A percentile compares a stretch with the other conserved stretches of the same genome.
Conservation (phyloP, 2,888 invertebrate species). For the Rhagium mordax region DNA sequence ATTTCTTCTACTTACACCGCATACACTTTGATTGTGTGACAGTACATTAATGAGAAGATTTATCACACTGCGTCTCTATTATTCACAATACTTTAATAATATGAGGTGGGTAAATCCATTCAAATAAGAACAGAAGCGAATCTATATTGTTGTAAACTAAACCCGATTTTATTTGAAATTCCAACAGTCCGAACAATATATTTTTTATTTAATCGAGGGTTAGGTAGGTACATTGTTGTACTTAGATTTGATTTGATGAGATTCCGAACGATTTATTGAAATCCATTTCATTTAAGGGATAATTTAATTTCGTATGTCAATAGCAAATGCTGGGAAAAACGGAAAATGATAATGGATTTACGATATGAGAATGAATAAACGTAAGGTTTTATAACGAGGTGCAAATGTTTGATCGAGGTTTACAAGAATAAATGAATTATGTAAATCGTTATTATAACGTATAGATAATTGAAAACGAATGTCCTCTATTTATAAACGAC, state of each 20-base stretch:
- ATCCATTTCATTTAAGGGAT: conserved; percentile 9
- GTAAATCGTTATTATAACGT: neutral
- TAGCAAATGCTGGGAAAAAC: conserved; percentile 11
- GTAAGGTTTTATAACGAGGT: neutral
- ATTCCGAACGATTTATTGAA: conserved; percentile 12
- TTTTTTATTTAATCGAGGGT: neutral
- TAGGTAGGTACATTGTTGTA: neutral
- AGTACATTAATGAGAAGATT: too few relatives aligned
- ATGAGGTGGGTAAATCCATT: too few relatives aligned
- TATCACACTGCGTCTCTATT: too few relatives aligned
- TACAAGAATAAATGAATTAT: neutral
- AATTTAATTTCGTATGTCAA: conserved; percentile 3
- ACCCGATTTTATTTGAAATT: neutral
- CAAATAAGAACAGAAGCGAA: too few relatives aligned
- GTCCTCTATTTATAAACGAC: neutral
- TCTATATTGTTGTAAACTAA: too few relatives aligned
- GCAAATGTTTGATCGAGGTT: neutral
- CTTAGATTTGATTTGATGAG: neutral
- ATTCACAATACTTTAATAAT: too few relatives aligned
- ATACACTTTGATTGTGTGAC: too few relatives aligned
- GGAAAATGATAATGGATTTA: conserved; percentile 15
- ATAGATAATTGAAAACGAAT: neutral
- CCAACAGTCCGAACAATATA: neutral
- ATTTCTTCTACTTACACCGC: too few relatives aligned
- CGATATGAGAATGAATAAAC: conserved; percentile 9